Evolutionary conservation across 2,797 vertebrate genomes (phyloP).

Genomic region (Tapirus indicus): DNA sequence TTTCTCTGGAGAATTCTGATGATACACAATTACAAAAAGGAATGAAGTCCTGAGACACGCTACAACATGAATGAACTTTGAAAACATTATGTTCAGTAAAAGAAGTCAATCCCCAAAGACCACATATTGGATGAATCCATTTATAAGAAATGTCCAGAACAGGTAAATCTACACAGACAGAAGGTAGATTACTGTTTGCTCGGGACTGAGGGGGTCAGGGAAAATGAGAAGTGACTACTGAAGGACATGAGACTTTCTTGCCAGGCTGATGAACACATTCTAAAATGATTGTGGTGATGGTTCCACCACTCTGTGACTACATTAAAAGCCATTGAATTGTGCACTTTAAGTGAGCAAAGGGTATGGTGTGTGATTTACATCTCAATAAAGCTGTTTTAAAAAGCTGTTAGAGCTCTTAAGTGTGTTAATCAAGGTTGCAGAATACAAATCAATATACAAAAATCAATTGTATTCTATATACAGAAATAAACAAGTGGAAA

Average conservation of each 20-base stretch:
- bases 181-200: neutral
- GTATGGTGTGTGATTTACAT: neutral
- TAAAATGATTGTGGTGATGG: neutral
- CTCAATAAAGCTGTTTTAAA: neutral
- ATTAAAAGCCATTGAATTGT: neutral
- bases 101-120: neutral
- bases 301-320: neutral
- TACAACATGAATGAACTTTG: neutral
- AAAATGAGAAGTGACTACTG: neutral
- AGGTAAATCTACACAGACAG: neutral
- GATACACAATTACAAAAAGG: neutral
- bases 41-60: neutral
- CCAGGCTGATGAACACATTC: neutral
- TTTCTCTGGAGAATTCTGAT: neutral
- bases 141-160: neutral
- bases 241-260: neutral
- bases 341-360: neutral
- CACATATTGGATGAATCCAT: neutral
- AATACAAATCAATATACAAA: constrained; percentile 27
- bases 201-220: neutral
- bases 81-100: neutral
- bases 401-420: neutral
- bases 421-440: constrained; percentile 13
- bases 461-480: constrained; percentile 11
- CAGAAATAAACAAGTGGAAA: constrained; percentile 10